These are phyloP conservation scores for Erannis defoliaria DNA, from an alignment of 2,888 invertebrate genomes.

Conservation along the genomic window DNA sequence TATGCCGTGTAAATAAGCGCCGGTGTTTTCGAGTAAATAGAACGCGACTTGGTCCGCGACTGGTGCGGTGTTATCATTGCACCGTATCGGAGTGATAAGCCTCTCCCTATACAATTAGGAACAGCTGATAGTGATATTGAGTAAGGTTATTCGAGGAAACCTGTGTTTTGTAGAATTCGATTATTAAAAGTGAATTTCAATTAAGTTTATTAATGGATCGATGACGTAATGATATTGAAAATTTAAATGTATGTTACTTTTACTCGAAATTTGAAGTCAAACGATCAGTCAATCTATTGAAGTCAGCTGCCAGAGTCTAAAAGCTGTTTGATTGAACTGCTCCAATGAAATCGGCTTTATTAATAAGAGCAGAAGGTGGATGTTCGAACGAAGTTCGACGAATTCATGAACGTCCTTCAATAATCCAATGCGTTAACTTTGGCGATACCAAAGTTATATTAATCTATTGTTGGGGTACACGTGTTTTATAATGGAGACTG, in stretches of 20 bases:
- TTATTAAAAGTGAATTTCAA: neutral
- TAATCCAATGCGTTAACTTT: no score
- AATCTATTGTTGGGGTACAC: no score
- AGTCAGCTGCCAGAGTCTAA: no score
- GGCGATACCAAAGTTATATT: no score
- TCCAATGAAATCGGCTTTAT: neutral
- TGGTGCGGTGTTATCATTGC: slow-evolving; percentile 65
- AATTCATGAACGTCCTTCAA: no score
- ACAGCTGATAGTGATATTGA: slow-evolving; percentile 40
- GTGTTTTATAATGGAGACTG: no score
- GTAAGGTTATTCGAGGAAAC: slow-evolving; percentile 11
- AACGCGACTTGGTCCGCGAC: slow-evolving; percentile 64
- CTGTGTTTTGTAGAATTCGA: slow-evolving; percentile 15
- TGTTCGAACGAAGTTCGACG: no score
- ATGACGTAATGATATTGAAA: neutral
- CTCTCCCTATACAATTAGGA: slow-evolving; percentile 75
- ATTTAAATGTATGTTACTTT: neutral
- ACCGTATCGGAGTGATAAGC: slow-evolving; percentile 76
- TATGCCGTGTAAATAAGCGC: slow-evolving; percentile 39
- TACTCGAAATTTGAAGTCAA: no score
- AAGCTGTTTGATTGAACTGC: neutral
- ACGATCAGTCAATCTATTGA: no score
- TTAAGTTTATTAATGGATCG: neutral
- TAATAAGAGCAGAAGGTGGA: neutral
- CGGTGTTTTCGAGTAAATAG: slow-evolving; percentile 55